Evolutionary conservation across 2,797 vertebrate genomes (phyloP).

Genomic region (Loriculus beryllinus): DNA sequence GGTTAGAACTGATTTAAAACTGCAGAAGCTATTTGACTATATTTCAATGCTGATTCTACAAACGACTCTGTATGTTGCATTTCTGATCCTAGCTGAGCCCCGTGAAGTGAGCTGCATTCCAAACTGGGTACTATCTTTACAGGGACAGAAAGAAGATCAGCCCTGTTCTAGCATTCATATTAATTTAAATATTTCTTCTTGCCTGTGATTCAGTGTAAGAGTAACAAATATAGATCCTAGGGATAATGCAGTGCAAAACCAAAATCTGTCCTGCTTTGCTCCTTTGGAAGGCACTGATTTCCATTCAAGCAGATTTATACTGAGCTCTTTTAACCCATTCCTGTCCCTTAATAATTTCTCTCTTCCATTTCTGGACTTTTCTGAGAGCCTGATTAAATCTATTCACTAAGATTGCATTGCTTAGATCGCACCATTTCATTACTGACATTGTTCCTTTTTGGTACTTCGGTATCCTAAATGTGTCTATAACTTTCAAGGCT

Average conservation of each 20-base stretch:
- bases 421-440: not conserved
- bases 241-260: not conserved
- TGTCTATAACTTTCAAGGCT: not conserved
- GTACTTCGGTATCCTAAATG: not conserved
- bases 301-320: not conserved
- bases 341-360: not conserved
- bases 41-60: slow-evolving; percentile 6
- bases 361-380: not conserved
- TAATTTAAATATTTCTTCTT: not conserved
- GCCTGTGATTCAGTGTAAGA: not conserved
- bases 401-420: not conserved
- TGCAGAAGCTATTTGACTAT: slow-evolving; percentile 9
- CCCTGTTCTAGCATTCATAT: not conserved
- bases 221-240: not conserved
- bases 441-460: not conserved
- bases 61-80: not conserved
- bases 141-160: not conserved
- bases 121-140: not conserved
- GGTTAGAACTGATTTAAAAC: not conserved
- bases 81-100: not conserved
- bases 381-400: not conserved
- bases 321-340: not conserved
- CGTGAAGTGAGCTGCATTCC: not conserved
- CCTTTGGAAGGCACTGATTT: not conserved
- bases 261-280: not conserved